Evolutionary conservation across 2,888 invertebrate species (phyloP).

Genomic region (Ornithoptera alexandrae): DNA sequence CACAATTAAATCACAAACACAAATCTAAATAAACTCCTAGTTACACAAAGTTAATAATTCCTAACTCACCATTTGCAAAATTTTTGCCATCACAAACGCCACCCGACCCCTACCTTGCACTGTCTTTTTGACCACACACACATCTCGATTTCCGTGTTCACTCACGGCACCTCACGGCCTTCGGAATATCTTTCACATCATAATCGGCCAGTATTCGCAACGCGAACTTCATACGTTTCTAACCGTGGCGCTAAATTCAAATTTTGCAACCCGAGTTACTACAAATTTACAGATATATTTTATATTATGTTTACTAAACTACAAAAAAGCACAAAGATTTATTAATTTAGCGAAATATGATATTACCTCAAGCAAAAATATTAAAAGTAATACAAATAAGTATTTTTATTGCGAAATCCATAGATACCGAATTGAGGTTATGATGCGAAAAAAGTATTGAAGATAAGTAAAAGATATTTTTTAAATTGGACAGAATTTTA

Average conservation of each 20-base stretch:
- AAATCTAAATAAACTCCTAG: conserved; percentile 56
- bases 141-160: conserved; percentile 81
- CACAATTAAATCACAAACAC: conserved; percentile 70
- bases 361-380: neutral
- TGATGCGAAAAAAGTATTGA: conserved; percentile 48
- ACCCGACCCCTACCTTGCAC: conserved; percentile 88
- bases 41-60: conserved; percentile 67
- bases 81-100: conserved; percentile 89
- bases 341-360: no score
- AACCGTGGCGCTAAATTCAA: conserved; percentile 72
- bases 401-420: conserved; percentile 19
- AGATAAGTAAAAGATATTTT: conserved; percentile 28
- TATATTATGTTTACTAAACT: no score
- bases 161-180: conserved; percentile 79
- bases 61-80: conserved; percentile 88
- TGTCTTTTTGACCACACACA: conserved; percentile 83
- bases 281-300: no score
- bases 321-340: no score
- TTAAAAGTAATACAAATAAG: conserved; percentile 2
- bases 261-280: conserved; percentile 47
- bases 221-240: conserved; percentile 79
- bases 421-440: conserved; percentile 56
- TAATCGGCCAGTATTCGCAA: conserved; percentile 81
- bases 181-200: conserved; percentile 83
- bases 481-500: conserved; percentile 28